These are phyloP conservation scores for Cydia fagiglandana DNA, from an alignment of 1,140 invertebrate species.

Conservation along the genomic window DNA sequence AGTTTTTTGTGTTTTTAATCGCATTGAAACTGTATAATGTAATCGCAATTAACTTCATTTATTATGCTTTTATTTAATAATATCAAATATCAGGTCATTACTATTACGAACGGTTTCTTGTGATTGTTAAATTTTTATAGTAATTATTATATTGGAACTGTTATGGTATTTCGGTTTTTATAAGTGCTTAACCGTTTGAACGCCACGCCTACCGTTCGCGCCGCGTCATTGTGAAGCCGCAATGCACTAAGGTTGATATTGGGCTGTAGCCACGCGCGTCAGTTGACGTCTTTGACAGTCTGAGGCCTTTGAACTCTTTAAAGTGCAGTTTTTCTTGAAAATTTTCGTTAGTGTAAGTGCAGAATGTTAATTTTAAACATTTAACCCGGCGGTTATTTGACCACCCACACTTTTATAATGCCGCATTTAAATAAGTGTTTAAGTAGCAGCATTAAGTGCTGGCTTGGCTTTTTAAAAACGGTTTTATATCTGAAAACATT, in stretches of 20 bases:
- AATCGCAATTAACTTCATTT: neutral
- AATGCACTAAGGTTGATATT: too few relatives aligned
- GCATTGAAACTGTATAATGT: neutral
- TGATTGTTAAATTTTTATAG: neutral
- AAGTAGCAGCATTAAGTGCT: too few relatives aligned
- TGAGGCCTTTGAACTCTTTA: too few relatives aligned
- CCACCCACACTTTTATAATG: neutral
- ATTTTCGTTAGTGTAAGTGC: neutral
- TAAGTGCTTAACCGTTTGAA: too few relatives aligned
- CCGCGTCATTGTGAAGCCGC: too few relatives aligned
- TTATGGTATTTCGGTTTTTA: neutral
- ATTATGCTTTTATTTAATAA: neutral
- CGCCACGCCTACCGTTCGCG: too few relatives aligned
- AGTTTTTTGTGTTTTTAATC: neutral
- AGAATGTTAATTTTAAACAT: neutral
- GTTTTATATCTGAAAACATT: too few relatives aligned
- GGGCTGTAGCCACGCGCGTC: too few relatives aligned
- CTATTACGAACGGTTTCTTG: neutral
- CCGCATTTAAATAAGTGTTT: neutral
- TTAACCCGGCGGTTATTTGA: neutral
- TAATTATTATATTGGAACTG: neutral
- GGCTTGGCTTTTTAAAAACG: too few relatives aligned
- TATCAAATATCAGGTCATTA: conserved; percentile 13
- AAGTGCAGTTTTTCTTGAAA: too few relatives aligned
- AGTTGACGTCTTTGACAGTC: too few relatives aligned